Percentiles rank a stretch among this genome's conserved stretches.
Conservation (phyloP, 2,888 invertebrate species). For the Heliconius erato region DNA sequence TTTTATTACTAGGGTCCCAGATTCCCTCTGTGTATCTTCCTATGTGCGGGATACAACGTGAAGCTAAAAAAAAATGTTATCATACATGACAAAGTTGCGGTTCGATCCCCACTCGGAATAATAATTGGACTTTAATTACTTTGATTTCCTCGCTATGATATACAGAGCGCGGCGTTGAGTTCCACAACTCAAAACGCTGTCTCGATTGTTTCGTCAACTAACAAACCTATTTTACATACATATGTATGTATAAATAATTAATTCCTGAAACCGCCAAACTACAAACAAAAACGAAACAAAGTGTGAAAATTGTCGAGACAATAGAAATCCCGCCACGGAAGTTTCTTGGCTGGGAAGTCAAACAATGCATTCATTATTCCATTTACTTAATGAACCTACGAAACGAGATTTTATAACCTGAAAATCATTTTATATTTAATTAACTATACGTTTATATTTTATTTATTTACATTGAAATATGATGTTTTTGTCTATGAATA, state of each 20-base stretch:
- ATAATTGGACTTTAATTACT: too few species aligned
- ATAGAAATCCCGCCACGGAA: constrained; percentile 53
- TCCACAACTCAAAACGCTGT: too few species aligned
- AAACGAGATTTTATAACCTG: constrained; percentile 26
- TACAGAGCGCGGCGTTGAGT: too few species aligned
- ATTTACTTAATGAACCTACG: constrained; percentile 58
- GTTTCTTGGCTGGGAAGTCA: constrained; percentile 50
- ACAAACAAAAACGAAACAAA: constrained; percentile 57
- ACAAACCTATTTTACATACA: too few species aligned
- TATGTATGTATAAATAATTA: not conserved
- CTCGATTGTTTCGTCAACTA: too few species aligned
- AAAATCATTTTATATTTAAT: constrained; percentile 22
- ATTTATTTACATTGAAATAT: not conserved
- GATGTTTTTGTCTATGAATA: not conserved
- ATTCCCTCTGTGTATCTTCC: not conserved
- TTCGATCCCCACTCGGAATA: too few species aligned
- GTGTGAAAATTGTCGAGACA: constrained; percentile 60
- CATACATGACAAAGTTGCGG: too few species aligned
- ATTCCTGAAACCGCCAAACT: constrained; percentile 12
- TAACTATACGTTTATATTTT: constrained; percentile 14
- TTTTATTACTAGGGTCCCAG: not conserved
- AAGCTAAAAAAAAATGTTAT: not conserved
- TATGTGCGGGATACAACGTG: not conserved
- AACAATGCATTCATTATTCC: constrained; percentile 64
- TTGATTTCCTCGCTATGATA: too few species aligned